Conservation (phyloP, 1,140 invertebrate species). For the Lucilia cuprina region DNA sequence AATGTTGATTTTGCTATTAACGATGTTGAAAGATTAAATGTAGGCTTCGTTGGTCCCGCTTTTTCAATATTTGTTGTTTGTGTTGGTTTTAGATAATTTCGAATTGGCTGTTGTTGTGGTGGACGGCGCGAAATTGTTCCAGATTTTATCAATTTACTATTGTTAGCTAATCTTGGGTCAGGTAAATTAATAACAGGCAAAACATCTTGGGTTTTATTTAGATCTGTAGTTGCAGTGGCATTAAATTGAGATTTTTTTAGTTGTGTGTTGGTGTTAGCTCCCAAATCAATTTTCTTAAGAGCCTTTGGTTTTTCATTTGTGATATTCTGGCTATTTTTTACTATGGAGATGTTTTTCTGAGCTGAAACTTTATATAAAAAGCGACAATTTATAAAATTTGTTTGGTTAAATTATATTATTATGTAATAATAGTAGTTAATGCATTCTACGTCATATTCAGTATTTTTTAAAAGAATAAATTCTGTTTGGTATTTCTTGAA, state of each 20-base stretch:
- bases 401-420: too few species aligned
- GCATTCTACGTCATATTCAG: too few species aligned
- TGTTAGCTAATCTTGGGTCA: constrained; percentile 29
- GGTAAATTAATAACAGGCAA: constrained; percentile 41
- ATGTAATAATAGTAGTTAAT: too few species aligned
- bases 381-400: too few species aligned
- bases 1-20: not conserved
- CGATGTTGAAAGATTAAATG: not conserved
- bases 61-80: constrained; percentile 1
- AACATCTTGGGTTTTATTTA: not conserved
- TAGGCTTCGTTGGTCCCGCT: not conserved
- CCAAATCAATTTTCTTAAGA: constrained; percentile 23
- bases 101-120: not conserved
- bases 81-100: constrained; percentile 32
- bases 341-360: constrained; percentile 37
- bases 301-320: constrained; percentile 29
- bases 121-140: not conserved
- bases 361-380: constrained; percentile 33
- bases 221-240: not conserved
- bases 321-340: not conserved
- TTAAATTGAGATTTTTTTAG: not conserved
- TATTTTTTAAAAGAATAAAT: too few species aligned
- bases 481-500: too few species aligned
- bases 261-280: not conserved
- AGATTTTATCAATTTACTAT: not conserved